These are phyloP conservation scores for Oxyteleia sp. DNA, from an alignment of 2,888 invertebrate species.

Conservation along the genomic window DNA sequence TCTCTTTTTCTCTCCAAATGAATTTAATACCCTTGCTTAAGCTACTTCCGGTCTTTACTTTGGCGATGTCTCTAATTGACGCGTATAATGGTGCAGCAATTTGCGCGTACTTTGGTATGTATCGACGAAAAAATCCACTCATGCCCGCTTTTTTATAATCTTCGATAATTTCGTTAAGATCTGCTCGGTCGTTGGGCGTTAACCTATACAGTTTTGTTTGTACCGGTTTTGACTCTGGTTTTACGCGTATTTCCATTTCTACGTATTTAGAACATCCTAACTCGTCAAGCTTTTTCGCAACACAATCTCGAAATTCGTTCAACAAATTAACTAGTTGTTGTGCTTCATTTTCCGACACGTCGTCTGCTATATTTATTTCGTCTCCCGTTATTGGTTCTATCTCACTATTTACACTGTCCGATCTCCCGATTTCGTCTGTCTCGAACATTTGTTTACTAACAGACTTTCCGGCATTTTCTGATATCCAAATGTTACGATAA, in stretches of 20 bases:
- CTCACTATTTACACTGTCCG: neutral
- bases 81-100: constrained; percentile 18
- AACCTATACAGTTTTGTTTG: constrained; percentile 4
- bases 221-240: constrained; percentile 1
- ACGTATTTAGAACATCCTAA: constrained; percentile 1
- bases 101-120: neutral
- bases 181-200: constrained; percentile 4
- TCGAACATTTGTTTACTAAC: neutral
- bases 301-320: constrained; percentile 13
- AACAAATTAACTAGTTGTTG: neutral
- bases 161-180: constrained; percentile 46
- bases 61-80: constrained; percentile 7
- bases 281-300: constrained; percentile 13
- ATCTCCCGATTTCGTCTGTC: neutral
- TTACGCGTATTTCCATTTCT: constrained; percentile 14
- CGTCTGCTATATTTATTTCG: neutral
- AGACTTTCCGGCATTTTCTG: neutral
- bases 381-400: neutral
- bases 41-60: constrained; percentile 11
- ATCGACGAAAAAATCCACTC: constrained; percentile 21
- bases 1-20: constrained; percentile 9
- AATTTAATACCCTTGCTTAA: neutral
- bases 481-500: neutral
- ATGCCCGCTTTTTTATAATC: constrained; percentile 62
- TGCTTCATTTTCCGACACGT: neutral